A percentile compares a stretch with the other conserved stretches of the same genome.
These are phyloP conservation scores for Cantharis rufa DNA, from an alignment of 2,888 invertebrate genomes.

Conservation along the genomic window DNA sequence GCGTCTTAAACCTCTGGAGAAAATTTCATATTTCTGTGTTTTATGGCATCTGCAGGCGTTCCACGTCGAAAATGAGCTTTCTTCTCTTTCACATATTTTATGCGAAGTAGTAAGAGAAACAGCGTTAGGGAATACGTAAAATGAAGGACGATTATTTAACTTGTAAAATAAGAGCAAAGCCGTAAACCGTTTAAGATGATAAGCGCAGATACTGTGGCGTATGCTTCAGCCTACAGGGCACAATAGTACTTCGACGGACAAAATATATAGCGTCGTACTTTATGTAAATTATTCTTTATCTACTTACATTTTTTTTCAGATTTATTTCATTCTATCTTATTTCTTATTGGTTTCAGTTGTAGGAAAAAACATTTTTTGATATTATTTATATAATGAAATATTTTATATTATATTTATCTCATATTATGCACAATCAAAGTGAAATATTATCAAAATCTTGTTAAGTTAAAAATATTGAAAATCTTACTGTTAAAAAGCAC, in stretches of 20 bases:
- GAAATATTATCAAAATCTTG: too few species aligned
- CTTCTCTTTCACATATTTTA: constrained; percentile 6
- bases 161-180: constrained; percentile 26
- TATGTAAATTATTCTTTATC: constrained; percentile 16
- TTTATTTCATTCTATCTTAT: constrained; percentile 1
- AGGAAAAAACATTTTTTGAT: background rate
- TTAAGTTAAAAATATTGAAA: too few species aligned
- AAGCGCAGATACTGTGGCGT: constrained; percentile 26
- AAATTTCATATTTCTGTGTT: constrained; percentile 24
- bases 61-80: background rate
- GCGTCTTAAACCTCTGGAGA: constrained; percentile 19
- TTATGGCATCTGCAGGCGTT: constrained; percentile 17
- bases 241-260: constrained; percentile 9
- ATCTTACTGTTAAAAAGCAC: too few species aligned
- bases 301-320: constrained; percentile 3
- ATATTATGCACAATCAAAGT: too few species aligned
- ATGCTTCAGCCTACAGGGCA: constrained; percentile 25
- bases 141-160: constrained; percentile 23
- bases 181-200: constrained; percentile 31
- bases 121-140: constrained; percentile 10
- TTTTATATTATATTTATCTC: too few species aligned
- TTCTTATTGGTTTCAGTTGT: background rate
- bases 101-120: background rate
- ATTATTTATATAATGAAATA: background rate
- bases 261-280: constrained; percentile 13